phyloP scores from a whole-genome alignment of 1,140 invertebrate species.

The Solenopsis fugax region DNA sequence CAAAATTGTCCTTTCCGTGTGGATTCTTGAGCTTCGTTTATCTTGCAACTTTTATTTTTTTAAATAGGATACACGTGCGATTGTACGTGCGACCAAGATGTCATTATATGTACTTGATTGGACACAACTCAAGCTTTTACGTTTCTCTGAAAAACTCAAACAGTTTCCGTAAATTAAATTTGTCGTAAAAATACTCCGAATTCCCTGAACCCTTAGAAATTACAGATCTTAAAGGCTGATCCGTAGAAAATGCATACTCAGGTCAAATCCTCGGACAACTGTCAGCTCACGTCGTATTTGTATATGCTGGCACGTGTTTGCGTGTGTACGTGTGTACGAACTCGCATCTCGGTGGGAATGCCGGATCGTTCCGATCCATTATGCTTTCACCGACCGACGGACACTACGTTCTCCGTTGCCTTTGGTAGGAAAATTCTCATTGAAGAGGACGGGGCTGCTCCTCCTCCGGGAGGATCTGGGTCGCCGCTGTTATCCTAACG shows the following conservation, averaged over 20 bases:
- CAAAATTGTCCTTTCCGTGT: too few species aligned
- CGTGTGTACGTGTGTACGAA: neutral
- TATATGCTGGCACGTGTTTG: neutral
- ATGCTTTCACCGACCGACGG: constrained; percentile 61
- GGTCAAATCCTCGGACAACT: neutral
- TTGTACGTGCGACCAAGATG: too few species aligned
- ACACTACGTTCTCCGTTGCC: constrained; percentile 3
- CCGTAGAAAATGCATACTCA: neutral
- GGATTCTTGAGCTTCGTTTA: neutral
- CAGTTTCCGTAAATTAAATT: neutral
- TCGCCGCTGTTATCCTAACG: constrained; percentile 73
- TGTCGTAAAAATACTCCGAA: neutral
- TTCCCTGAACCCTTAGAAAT: neutral
- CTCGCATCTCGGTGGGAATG: neutral
- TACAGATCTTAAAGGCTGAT: neutral
- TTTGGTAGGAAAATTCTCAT: constrained; percentile 46
- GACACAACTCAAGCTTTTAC: neutral
- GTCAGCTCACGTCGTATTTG: neutral
- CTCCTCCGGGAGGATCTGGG: constrained; percentile 67
- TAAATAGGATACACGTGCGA: neutral
- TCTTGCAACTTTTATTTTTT: neutral
- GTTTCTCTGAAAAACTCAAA: neutral
- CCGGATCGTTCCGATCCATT: constrained; percentile 19
- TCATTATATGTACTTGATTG: neutral
- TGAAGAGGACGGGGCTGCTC: constrained; percentile 38